Evolutionary conservation across 1,140 invertebrate genomes (phyloP).

Genomic region (Lepidostoma basale): DNA sequence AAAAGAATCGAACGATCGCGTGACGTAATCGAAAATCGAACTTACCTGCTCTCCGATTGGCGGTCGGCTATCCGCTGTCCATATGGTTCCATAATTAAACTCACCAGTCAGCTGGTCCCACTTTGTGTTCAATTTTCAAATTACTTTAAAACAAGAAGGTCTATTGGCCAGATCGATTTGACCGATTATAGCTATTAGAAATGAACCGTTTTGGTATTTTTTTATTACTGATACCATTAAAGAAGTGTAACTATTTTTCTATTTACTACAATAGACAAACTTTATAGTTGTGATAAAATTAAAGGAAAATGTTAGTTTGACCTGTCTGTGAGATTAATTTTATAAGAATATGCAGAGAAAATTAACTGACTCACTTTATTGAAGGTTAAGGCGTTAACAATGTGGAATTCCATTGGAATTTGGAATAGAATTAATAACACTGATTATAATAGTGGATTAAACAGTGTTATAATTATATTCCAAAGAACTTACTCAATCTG

Average conservation of each 20-base stretch:
- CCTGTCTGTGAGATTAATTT: no score
- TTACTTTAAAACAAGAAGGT: neutral
- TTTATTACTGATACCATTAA: neutral
- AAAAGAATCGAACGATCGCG: conserved; percentile 34
- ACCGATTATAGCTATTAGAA: neutral
- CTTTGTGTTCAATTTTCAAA: conserved; percentile 20
- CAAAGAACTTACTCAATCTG: no score
- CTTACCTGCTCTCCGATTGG: conserved; percentile 10
- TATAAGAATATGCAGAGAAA: no score
- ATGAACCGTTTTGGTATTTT: neutral
- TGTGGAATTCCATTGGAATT: no score
- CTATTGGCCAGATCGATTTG: neutral
- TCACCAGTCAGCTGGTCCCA: conserved; percentile 8
- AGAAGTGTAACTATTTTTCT: neutral
- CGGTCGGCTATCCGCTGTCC: conserved; percentile 13
- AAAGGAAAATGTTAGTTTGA: no score
- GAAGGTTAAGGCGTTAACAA: no score
- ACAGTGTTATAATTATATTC: no score
- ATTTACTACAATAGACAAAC: no score
- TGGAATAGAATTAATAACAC: no score
- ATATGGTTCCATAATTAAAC: conserved; percentile 27
- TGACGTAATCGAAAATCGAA: conserved; percentile 36
- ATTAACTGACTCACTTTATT: no score
- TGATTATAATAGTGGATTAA: no score
- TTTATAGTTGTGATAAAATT: no score